Evolutionary conservation across 2,797 vertebrate species (phyloP).

Genomic region (Poeciliopsis presidionis): DNA sequence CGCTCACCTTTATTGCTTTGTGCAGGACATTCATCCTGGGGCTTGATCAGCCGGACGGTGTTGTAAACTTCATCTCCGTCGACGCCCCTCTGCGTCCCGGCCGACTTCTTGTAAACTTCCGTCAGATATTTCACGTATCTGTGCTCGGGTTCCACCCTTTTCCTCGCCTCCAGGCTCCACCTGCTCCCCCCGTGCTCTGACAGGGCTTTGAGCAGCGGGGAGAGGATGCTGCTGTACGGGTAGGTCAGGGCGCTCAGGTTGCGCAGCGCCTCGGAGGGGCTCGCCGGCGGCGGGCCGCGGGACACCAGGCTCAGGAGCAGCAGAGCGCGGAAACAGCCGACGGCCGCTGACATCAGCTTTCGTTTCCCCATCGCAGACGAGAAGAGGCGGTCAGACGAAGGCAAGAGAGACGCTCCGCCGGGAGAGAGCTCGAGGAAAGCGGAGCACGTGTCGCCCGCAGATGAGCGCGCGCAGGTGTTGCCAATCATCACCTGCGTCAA

Average conservation of each 20-base stretch:
- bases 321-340: slow-evolving; percentile 37
- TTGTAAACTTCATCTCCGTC: slow-evolving; percentile 83
- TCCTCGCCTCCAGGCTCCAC: slow-evolving; percentile 67
- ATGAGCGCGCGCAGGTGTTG: slow-evolving; percentile 72
- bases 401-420: slow-evolving; percentile 26
- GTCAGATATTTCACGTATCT: slow-evolving; percentile 90
- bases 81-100: slow-evolving; percentile 83
- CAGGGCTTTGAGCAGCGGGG: slow-evolving; percentile 86
- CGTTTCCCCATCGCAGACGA: slow-evolving; percentile 64
- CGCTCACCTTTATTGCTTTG: slow-evolving; percentile 69
- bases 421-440: slow-evolving; percentile 39
- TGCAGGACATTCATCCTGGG: slow-evolving; percentile 80
- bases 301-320: slow-evolving; percentile 57
- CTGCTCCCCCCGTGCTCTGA: slow-evolving; percentile 71
- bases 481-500: slow-evolving; percentile 75
- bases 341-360: slow-evolving; percentile 43
- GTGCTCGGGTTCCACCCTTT: slow-evolving; percentile 82
- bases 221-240: slow-evolving; percentile 75
- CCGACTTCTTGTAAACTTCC: slow-evolving; percentile 85
- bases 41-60: slow-evolving; percentile 90
- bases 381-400: slow-evolving; percentile 29
- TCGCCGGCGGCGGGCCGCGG: slow-evolving; percentile 24
- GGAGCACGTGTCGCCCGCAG: slow-evolving; percentile 58
- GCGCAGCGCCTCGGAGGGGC: slow-evolving; percentile 34
- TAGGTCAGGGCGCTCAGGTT: slow-evolving; percentile 45